phyloP scores from a whole-genome alignment of 2,797 vertebrate species.

The Semotilus atromaculatus region DNA sequence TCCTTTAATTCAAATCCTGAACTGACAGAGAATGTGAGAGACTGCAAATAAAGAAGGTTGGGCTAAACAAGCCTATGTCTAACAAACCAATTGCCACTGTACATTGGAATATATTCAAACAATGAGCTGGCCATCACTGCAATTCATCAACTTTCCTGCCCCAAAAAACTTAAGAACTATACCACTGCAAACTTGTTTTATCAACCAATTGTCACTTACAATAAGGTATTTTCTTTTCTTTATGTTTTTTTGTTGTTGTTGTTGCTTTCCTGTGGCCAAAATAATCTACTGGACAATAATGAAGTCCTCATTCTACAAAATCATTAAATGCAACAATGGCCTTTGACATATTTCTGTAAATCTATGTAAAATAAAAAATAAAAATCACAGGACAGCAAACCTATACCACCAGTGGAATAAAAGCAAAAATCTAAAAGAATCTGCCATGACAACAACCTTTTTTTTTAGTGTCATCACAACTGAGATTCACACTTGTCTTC shows the following conservation, averaged over 20 bases:
- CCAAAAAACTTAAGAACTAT: background rate
- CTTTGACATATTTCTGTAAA: background rate
- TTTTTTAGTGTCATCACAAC: background rate
- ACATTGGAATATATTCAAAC: background rate
- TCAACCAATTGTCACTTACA: background rate
- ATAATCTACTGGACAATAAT: background rate
- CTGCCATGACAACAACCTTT: background rate
- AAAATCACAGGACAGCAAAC: background rate
- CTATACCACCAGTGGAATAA: background rate
- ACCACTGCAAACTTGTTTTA: background rate
- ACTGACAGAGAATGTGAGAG: constrained; percentile 34
- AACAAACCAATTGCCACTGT: constrained; percentile 1
- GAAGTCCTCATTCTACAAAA: background rate
- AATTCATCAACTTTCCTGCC: background rate
- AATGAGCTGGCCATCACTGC: background rate
- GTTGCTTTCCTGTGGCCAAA: background rate
- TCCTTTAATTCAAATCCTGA: constrained; percentile 47
- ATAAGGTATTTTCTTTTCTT: background rate
- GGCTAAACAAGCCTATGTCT: background rate
- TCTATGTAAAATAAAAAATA: background rate
- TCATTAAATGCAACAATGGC: background rate
- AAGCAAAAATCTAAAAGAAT: background rate
- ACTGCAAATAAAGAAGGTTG: constrained; percentile 10
- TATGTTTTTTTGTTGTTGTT: background rate
- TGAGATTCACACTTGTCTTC: background rate